phyloP scores from a whole-genome alignment of 2,888 invertebrate species.

The Rhimphoctona megacephalus region DNA sequence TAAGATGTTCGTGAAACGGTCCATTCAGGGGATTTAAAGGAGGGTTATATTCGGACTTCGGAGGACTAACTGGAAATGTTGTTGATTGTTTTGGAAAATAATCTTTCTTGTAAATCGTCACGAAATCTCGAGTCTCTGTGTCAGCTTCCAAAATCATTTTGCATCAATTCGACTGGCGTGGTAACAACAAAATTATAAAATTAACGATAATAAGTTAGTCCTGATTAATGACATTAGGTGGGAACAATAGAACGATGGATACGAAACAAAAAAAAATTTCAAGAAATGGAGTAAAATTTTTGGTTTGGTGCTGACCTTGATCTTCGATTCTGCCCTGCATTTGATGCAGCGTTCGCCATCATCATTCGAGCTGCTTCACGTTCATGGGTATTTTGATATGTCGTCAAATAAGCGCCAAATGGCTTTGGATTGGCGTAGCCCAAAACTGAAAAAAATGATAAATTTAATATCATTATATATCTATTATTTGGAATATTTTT shows the following conservation, averaged over 20 bases:
- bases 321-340: slow-evolving; percentile 37
- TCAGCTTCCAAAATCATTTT: slow-evolving; percentile 76
- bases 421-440: slow-evolving; percentile 75
- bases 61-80: slow-evolving; percentile 48
- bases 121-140: slow-evolving; percentile 79
- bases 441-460: slow-evolving; percentile 71
- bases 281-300: background rate
- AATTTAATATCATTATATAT: background rate
- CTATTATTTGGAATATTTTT: background rate
- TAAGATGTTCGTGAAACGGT: slow-evolving; percentile 72
- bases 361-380: slow-evolving; percentile 77
- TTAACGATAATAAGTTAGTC: background rate
- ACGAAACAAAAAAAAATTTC: background rate
- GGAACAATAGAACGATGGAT: slow-evolving; percentile 1
- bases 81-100: slow-evolving; percentile 64
- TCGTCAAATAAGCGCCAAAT: slow-evolving; percentile 73
- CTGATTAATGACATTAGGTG: background rate
- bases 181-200: background rate
- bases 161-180: slow-evolving; percentile 12
- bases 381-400: slow-evolving; percentile 77
- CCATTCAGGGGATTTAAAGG: slow-evolving; percentile 74
- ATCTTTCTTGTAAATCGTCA: slow-evolving; percentile 75
- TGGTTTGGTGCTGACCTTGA: background rate
- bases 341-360: slow-evolving; percentile 61
- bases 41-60: slow-evolving; percentile 53